Conservation (phyloP, 2,888 invertebrate species). For the Osmoderma eremita region DNA sequence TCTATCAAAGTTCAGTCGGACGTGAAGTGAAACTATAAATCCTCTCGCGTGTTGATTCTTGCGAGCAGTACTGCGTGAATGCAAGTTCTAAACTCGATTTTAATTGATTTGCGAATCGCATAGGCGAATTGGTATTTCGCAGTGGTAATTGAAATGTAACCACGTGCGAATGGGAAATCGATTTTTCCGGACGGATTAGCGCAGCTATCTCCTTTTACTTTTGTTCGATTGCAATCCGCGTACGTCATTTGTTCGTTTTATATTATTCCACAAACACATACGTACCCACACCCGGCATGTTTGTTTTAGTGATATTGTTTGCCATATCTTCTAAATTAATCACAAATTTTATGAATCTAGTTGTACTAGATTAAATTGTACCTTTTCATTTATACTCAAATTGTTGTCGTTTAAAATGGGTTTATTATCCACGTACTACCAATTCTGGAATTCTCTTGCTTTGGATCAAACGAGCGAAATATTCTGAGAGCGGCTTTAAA, state of each 20-base stretch:
- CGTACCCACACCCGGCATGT: too few relatives aligned
- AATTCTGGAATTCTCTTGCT: too few relatives aligned
- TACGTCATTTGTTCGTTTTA: background rate
- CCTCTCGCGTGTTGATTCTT: background rate
- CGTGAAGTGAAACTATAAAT: constrained; percentile 15
- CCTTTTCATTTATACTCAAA: too few relatives aligned
- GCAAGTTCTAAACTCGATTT: constrained; percentile 19
- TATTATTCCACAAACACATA: background rate
- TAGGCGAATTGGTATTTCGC: background rate
- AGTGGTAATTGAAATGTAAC: constrained; percentile 16
- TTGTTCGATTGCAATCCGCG: background rate
- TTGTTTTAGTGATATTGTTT: too few relatives aligned
- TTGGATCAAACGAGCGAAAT: too few relatives aligned
- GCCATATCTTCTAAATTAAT: too few relatives aligned
- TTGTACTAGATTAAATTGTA: too few relatives aligned
- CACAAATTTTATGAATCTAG: too few relatives aligned
- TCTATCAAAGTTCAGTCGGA: constrained; percentile 6
- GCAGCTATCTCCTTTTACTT: background rate
- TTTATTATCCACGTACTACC: too few relatives aligned
- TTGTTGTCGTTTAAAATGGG: too few relatives aligned
- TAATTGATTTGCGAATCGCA: constrained; percentile 10
- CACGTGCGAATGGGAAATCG: constrained; percentile 6
- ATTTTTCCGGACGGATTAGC: constrained; percentile 11
- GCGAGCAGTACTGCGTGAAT: background rate
- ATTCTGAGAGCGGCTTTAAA: too few relatives aligned